Conservation (phyloP, 1,140 invertebrate genomes). For the Nomia melanderi region DNA sequence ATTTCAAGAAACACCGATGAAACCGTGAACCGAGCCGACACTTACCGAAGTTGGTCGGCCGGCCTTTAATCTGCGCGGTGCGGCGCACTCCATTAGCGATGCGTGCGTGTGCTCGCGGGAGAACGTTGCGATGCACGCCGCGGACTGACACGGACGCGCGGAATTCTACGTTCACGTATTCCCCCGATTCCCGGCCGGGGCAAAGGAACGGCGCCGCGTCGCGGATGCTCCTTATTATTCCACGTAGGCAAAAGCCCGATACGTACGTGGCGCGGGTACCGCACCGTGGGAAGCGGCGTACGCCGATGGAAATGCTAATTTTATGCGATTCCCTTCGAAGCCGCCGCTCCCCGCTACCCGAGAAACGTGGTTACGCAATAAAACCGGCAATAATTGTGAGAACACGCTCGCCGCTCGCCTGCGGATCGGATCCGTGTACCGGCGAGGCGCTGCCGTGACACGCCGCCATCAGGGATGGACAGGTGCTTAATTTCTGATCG, state of each 20-base stretch:
- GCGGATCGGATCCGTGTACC: constrained; percentile 1
- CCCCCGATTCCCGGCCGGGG: not conserved
- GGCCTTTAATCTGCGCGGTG: constrained; percentile 30
- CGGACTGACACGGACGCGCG: constrained; percentile 7
- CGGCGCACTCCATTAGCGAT: not conserved
- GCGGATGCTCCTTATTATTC: constrained; percentile 65
- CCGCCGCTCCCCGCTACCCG: constrained; percentile 23
- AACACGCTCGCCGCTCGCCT: constrained; percentile 38
- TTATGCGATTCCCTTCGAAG: constrained; percentile 62
- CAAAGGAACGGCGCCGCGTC: constrained; percentile 39
- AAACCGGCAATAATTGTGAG: constrained; percentile 59
- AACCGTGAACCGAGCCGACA: not conserved
- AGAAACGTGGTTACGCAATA: constrained; percentile 60
- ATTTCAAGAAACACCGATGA: not conserved
- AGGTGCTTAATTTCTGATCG: constrained; percentile 32
- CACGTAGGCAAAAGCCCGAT: constrained; percentile 38
- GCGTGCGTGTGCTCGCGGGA: constrained; percentile 16
- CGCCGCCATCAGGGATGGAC: constrained; percentile 21
- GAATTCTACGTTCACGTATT: constrained; percentile 12
- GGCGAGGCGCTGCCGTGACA: constrained; percentile 35
- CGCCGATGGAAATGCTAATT: constrained; percentile 66
- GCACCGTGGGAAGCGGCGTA: constrained; percentile 60
- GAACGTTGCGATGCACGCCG: constrained; percentile 3
- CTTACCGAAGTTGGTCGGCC: not conserved
- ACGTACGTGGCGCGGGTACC: constrained; percentile 27